Conservation (phyloP, 2,888 invertebrate species). For the Hirtodrosophila histrioides region DNA sequence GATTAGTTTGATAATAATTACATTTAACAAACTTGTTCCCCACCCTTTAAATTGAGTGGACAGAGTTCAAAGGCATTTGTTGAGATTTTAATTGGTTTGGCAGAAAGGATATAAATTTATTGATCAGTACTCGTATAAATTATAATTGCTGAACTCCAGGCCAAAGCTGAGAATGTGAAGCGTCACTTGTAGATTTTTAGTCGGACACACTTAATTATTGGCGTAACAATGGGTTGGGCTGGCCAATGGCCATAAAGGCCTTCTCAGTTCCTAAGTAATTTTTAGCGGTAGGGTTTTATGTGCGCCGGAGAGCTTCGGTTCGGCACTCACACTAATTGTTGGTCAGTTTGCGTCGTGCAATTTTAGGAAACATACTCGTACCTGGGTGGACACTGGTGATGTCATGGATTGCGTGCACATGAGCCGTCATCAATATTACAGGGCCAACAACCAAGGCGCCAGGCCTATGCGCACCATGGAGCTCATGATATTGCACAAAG, state of each 20-base stretch:
- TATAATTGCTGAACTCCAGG: slow-evolving; percentile 12
- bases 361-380: slow-evolving; percentile 18
- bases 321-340: slow-evolving; percentile 40
- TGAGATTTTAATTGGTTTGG: no score
- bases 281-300: slow-evolving; percentile 21
- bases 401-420: slow-evolving; percentile 81
- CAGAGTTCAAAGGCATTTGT: no score
- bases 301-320: slow-evolving; percentile 13
- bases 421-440: slow-evolving; percentile 76
- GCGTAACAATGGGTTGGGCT: slow-evolving; percentile 14
- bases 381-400: slow-evolving; percentile 59
- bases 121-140: neutral
- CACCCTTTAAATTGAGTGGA: no score
- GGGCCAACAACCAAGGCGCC: slow-evolving; percentile 29
- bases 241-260: slow-evolving; percentile 6
- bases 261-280: slow-evolving; percentile 28
- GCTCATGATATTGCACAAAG: slow-evolving; percentile 30
- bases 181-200: slow-evolving; percentile 12
- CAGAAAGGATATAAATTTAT: no score
- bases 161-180: slow-evolving; percentile 6
- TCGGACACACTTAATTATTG: slow-evolving; percentile 25
- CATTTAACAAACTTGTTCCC: no score
- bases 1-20: no score
- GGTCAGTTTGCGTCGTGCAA: slow-evolving; percentile 19
- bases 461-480: slow-evolving; percentile 6